Percentiles rank a stretch among this genome's conserved stretches.
Conservation (phyloP, 2,797 vertebrate genomes). For the Halcyon leucocephala region DNA sequence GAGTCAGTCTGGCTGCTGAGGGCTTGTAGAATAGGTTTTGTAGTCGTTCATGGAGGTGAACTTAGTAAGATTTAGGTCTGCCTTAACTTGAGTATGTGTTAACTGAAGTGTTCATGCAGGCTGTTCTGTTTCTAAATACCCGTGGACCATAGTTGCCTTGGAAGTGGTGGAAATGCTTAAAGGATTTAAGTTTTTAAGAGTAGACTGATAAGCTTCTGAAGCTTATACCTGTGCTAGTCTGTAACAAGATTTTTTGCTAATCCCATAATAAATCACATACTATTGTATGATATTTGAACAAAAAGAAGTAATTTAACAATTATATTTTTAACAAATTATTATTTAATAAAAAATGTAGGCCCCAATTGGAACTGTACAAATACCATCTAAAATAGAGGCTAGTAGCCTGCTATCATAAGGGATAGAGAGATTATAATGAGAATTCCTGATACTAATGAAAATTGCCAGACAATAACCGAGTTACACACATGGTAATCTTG, state of each 20-base stretch:
- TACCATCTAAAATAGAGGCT: not conserved
- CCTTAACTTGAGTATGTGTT: not conserved
- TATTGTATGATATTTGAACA: not conserved
- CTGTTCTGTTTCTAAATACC: not conserved
- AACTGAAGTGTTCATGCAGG: not conserved
- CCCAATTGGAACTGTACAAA: not conserved
- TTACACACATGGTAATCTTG: rapidly evolving
- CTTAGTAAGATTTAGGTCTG: rapidly evolving
- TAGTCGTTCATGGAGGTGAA: rapidly evolving
- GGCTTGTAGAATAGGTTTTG: not conserved
- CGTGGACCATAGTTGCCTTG: not conserved
- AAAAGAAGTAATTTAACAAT: not conserved
- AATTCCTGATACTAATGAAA: not conserved
- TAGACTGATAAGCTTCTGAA: not conserved
- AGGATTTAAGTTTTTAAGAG: not conserved
- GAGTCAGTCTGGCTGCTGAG: not conserved
- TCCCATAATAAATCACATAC: not conserved
- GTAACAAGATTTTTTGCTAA: not conserved
- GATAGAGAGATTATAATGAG: not conserved
- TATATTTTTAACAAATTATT: not conserved
- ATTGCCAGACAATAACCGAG: rapidly evolving
- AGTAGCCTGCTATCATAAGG: not conserved
- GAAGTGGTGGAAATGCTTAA: not conserved
- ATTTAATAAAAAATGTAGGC: not conserved
- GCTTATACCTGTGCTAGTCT: not conserved